Base-by-base conservation (phyloP, 2,113 vertebrate genomes). In the Muntiacus reevesi region DNA sequence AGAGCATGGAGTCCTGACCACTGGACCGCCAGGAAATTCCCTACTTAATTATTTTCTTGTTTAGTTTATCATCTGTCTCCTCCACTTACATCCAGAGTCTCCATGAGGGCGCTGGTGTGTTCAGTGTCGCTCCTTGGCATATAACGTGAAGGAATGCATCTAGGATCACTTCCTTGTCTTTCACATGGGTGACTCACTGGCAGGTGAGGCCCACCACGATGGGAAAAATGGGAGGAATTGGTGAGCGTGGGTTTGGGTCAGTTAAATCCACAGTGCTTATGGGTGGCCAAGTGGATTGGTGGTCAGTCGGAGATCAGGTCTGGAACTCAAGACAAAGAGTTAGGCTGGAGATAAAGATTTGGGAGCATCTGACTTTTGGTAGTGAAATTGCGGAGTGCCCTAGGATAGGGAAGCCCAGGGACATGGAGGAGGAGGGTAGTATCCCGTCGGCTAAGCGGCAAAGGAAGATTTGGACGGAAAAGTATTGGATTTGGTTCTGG, bases 321-420 rank as follows among this genome's bases (percentile, higher is more conserved):
- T 94, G 89, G 36, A 21, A 76, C 54, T 74, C 36, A 14, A 50
- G 89, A 83, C 28, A 17, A 3, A 57, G n/a, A 21, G 5, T 54
- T 15, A 54, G 59, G 57, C 86, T 89, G 78, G 45, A 57, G 79
- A 14, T 40, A 15, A 33, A 10, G 92, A 12, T 54, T 11, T 21
- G 36, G 47, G 45, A 54, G n/a, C n/a, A n/a, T 79, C 71, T 27
- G 27, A 47, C 52, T 17, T 43, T 30, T 50, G 28, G 52, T 16
- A 2, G 15, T 27, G 57, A 40, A 40, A 13, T 8, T 11, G 47
- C 0, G 0, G 60, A 40, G 52, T 21, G 17, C 40, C 12, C 11
- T n/a, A 16, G 9, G 45, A 45, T 14, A 11, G 55, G 47, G 7
- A 12, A 2, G 5, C 36, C 47, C 19, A 16, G 30, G 43, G 52